Evolutionary conservation across 2,797 vertebrate species (phyloP), one percentile per base, ranked within the genome.

Genomic region (Cryptoprocta ferox): DNA sequence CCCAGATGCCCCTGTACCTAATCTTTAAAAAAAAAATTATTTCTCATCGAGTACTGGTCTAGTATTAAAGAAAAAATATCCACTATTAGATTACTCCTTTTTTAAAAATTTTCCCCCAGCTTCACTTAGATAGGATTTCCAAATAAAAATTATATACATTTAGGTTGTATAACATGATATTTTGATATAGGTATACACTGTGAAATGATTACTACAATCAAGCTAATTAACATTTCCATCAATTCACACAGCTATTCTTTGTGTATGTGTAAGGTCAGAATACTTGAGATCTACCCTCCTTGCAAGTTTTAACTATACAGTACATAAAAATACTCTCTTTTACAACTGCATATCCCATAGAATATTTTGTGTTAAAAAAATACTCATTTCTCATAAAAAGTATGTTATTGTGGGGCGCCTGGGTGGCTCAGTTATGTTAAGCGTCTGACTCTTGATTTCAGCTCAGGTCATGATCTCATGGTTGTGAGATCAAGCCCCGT

Each of bases 311-410:
- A 90, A 19, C 13, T 66, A 19, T 26, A 79, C 0, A 1, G 28
- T 32, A 66, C 35, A 68, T 24, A 65, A 79, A 70, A 59, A 48
- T 37, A 65, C 73, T 63, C 82, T 91, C 14, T 53, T 92, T 84
- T 76, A 81, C 26, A 94, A 85, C 42, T 65, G 30, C 2, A 80
- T 75, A 89, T 10, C 80, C 84, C 50, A 48, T 3, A 9, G 88
- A 80, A 73, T 85, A 39, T 61, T 89, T 85, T 80, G 53, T 73
- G 35, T 68, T 94, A 83, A 15, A 73, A 94, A 80, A 61, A 75
- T 6, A 37, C 15, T 87, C 39, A 88, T 82, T 84, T 65, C 19
- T 80, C n/a, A 37, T 81, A 78, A 78, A 91, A 80, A 45, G 42
- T 39, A 45, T 15, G 6, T 45, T 24, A 45, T 32, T 59, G 56